phyloP scores from a whole-genome alignment of 2,113 vertebrate genomes.

The Phodopus roborovskii region DNA sequence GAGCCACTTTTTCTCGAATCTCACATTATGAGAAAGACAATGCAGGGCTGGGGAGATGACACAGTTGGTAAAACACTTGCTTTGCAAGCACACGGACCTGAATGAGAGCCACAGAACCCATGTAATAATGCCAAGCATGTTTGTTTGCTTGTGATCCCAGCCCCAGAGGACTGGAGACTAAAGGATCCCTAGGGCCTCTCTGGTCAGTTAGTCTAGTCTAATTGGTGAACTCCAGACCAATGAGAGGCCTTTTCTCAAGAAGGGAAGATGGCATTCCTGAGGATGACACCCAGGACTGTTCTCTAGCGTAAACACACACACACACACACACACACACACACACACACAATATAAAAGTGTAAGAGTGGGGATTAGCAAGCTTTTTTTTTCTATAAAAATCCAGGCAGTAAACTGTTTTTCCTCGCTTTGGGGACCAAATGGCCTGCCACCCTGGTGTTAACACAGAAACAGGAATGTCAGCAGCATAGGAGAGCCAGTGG shows the following conservation, averaged over 20 bases:
- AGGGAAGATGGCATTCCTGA: neutral
- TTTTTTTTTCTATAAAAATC: neutral
- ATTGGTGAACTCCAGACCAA: neutral
- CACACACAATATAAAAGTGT: neutral
- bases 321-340: neutral
- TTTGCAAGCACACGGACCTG: neutral
- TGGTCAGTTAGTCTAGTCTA: neutral
- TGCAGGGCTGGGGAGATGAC: neutral
- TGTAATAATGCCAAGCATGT: neutral
- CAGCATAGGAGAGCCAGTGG: neutral
- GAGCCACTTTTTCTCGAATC: neutral
- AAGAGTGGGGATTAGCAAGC: neutral
- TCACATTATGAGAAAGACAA: neutral
- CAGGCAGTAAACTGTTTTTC: neutral
- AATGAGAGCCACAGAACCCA: neutral
- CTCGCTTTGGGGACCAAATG: fast-evolving
- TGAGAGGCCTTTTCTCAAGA: neutral
- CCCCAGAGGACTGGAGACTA: neutral
- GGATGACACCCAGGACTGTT: neutral
- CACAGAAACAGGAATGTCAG: neutral
- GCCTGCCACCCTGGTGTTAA: neutral
- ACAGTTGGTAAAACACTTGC: no score
- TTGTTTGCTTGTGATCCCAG: neutral
- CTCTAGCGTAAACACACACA: no score
- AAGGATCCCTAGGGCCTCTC: neutral